Base-by-base conservation (phyloP, 2,888 invertebrate species). In the Hypolimnas misippus region DNA sequence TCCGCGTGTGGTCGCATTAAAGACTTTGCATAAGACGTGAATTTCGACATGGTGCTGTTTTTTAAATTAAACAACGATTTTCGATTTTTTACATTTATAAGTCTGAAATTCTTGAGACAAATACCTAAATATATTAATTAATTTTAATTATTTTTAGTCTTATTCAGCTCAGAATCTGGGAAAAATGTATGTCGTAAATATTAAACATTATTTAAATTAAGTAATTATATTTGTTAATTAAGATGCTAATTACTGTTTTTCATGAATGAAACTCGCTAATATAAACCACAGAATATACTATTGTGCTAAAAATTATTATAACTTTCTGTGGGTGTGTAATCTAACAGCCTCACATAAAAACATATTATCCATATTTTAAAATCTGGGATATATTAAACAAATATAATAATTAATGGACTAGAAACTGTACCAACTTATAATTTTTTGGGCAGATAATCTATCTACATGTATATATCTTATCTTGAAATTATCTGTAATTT, bases 1-100 rank as follows among this genome's bases (percentile, higher is more conserved):
- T 58, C 75, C 78, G 81, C 77, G 78, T 81, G 81, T 78, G 82
- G 79, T 79, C 77, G 67, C 42, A 40, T 54, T 33, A 31, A 38
- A 38, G 38, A 46, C 44, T 38, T 38, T 12, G 5, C 6, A n/a
- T 46, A n/a, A 46, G 16, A 2, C 40, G 40, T 40, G 7, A 40
- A 40, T 40, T 14, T 16, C 3, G 16, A 40, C 6, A 44, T 17
- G 17, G 21, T 38, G 8, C 14, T 29, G 4, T 6, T 31, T 29
- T 38, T 51, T 17, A n/a, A 16, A 14, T n/a, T 2, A 16, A 21
- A 12, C n/a, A 31, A 16, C 2, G 7, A 16, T 6, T 4, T 12
- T n/a, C 6, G 14, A 33, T 14, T 21, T 7, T 49, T 1, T 14
- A 50, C 14, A 8, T 7, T 31, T 51, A n/a, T n/a, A 31, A 10